Conservation (phyloP, 1,140 invertebrate genomes). For the Stratiolaelaps scimitus region DNA sequence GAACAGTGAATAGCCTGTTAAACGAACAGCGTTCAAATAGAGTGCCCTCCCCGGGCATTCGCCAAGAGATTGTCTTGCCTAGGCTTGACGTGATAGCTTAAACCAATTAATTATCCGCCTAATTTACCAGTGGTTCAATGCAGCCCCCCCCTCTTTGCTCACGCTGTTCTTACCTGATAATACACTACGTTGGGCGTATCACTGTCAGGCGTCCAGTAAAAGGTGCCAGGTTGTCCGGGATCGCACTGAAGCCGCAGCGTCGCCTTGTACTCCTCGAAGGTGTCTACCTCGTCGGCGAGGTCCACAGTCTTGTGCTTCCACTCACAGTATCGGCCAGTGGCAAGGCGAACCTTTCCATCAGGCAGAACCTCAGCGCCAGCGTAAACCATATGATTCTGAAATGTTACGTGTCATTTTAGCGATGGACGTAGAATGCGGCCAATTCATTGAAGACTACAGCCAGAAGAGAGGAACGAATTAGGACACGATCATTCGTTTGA, state of each 20-base stretch:
- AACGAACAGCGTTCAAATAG: too few relatives aligned
- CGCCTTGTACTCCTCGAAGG: slow-evolving; percentile 74
- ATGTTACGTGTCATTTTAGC: too few relatives aligned
- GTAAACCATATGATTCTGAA: slow-evolving; percentile 32
- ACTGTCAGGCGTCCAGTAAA: slow-evolving; percentile 72
- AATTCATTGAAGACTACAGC: too few relatives aligned
- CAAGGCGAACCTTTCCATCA: slow-evolving; percentile 31
- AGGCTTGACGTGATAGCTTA: too few relatives aligned
- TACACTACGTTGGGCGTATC: slow-evolving; percentile 80
- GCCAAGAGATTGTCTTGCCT: too few relatives aligned
- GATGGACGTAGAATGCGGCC: too few relatives aligned
- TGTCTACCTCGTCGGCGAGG: slow-evolving; percentile 59
- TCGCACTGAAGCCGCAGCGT: slow-evolving; percentile 67
- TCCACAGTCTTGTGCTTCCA: slow-evolving; percentile 61
- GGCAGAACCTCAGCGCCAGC: slow-evolving; percentile 30
- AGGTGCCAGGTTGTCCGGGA: slow-evolving; percentile 62
- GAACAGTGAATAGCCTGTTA: neutral
- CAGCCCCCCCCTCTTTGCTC: too few relatives aligned
- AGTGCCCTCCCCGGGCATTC: too few relatives aligned
- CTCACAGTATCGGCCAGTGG: slow-evolving; percentile 56
- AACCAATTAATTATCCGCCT: too few relatives aligned
- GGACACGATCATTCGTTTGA: too few relatives aligned
- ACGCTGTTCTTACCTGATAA: slow-evolving; percentile 58
- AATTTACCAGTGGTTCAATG: too few relatives aligned
- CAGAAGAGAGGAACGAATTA: too few relatives aligned